Evolutionary conservation across 2,797 vertebrate genomes (phyloP), one percentile per base, ranked within the genome.

Genomic region (Holocentrus rufus): DNA sequence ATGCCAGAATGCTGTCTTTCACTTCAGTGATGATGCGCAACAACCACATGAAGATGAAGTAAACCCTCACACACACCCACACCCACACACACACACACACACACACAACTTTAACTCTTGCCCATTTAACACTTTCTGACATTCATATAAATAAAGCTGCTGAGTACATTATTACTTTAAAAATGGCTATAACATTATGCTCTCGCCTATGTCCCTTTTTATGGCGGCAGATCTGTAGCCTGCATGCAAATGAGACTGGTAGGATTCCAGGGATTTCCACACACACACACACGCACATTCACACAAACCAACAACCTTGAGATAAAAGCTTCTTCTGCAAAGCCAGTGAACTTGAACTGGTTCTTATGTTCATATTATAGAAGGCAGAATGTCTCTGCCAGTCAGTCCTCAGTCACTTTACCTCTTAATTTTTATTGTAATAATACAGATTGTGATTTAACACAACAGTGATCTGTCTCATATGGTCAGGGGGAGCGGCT

Each of bases 1-100:
- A 86, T 85, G 86, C 79, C 88, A 87, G 78, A 87, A 86, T 84
- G 81, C 79, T 86, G 84, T 86, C 83, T 87, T 82, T 88, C 85
- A 89, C 81, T 84, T 83, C 73, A 78, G 79, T 82, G 83, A 85
- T 82, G 86, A 82, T 85, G 84, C 81, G 80, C 67, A 69, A 77
- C 78, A 72, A 58, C 69, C 74, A 67, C 65, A 83, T 52, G 74
- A 78, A 70, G 50, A 62, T 61, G 69, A 69, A 67, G 55, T 67
- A 73, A 79, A 55, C 55, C 62, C 34, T 27, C 62, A 7, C 34
- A 34, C 61, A 64, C 61, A 34, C 44, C 50, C 25, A 31, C 61
- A 62, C 60, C 25, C 60, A 56, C 36, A 31, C 49, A 47, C 63
- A 46, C 71, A 56, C 62, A 8, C 66, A 11, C 10, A 17, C 30